Percentiles rank a stretch among this genome's conserved stretches.
These are phyloP conservation scores for Silurus glanis DNA, from an alignment of 2,113 vertebrate genomes.

Conservation along the genomic window DNA sequence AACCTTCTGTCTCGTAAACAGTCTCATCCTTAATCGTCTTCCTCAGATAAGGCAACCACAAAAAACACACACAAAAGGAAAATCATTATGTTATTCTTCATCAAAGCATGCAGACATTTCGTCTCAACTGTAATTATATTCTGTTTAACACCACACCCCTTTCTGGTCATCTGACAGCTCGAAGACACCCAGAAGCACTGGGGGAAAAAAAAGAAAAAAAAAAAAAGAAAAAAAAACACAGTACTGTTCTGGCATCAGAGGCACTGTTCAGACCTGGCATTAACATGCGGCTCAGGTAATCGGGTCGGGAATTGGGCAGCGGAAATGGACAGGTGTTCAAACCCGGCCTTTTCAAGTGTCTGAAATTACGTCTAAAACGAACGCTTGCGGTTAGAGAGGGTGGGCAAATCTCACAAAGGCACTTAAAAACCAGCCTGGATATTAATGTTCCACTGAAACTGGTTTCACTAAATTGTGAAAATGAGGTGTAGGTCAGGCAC, in stretches of 20 bases:
- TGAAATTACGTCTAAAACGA: not conserved
- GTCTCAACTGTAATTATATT: not conserved
- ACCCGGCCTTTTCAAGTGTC: too few species aligned
- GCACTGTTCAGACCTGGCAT: not conserved
- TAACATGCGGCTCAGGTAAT: not conserved
- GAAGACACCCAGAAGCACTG: not conserved
- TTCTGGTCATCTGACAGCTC: not conserved
- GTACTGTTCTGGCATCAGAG: not conserved
- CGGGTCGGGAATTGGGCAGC: not conserved
- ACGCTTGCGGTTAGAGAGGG: not conserved
- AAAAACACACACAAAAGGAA: not conserved
- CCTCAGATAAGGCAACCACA: not conserved
- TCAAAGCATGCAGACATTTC: slow-evolving; percentile 7
- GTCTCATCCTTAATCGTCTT: not conserved
- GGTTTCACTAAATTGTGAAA: not conserved
- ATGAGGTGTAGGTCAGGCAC: not conserved
- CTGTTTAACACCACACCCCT: not conserved
- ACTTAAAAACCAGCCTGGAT: not conserved
- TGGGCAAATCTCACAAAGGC: not conserved
- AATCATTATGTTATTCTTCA: not conserved
- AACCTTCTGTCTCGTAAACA: not conserved
- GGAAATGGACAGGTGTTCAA: not conserved
- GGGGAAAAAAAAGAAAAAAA: too few species aligned
- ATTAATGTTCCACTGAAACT: too few species aligned
- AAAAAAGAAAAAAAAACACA: not conserved